phyloP scores from a whole-genome alignment of 2,113 vertebrate species.

The Aepyceros melampus region DNA sequence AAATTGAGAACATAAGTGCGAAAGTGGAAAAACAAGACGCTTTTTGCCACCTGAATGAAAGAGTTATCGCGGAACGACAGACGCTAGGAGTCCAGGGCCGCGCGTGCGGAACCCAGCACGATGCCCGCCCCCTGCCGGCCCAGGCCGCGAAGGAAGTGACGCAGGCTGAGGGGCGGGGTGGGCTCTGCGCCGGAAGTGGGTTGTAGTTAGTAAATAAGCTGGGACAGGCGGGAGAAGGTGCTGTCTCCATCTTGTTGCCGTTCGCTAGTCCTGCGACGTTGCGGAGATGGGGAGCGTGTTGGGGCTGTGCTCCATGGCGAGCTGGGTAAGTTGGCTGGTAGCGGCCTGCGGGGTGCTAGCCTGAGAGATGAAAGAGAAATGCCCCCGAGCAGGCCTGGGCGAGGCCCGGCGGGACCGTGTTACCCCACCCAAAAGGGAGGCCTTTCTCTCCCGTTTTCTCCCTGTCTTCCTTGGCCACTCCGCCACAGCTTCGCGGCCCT shows the following conservation, averaged over 20 bases:
- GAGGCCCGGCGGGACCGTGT: background rate
- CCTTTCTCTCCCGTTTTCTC: background rate
- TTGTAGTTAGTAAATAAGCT: conserved; percentile 79
- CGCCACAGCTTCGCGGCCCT: background rate
- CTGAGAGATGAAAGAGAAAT: background rate
- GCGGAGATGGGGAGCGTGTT: conserved; percentile 90
- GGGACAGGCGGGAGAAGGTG: rapidly evolving
- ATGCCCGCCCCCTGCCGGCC: rapidly evolving
- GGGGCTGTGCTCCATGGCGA: conserved; percentile 95
- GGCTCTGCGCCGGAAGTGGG: conserved; percentile 60
- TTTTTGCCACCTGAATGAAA: rapidly evolving
- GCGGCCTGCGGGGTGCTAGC: background rate
- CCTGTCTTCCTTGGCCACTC: rapidly evolving
- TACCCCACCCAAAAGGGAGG: background rate
- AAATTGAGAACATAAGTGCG: background rate
- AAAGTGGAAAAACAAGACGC: background rate
- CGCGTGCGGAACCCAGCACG: rapidly evolving
- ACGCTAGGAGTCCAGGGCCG: rapidly evolving
- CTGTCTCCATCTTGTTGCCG: conserved; percentile 76
- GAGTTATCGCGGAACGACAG: rapidly evolving
- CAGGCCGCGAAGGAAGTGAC: conserved; percentile 38
- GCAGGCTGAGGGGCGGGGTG: background rate
- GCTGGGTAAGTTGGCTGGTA: conserved; percentile 86
- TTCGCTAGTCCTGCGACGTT: rapidly evolving
- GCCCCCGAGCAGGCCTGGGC: no score